These are phyloP conservation scores for Trachelus tabidus DNA, from an alignment of 2,888 invertebrate species.

Conservation along the genomic window DNA sequence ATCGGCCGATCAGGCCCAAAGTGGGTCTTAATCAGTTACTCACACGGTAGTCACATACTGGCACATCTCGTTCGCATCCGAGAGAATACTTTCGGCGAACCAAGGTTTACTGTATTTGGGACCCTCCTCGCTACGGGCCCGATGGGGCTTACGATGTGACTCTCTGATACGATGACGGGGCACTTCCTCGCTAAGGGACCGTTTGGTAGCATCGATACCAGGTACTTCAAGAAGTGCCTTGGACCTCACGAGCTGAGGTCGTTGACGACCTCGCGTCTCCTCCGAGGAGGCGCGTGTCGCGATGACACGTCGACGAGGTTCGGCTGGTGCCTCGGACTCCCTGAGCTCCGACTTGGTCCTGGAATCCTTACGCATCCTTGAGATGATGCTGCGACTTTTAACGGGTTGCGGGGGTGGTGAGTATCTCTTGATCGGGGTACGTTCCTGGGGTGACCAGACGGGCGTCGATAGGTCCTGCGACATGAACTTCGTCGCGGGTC, in stretches of 20 bases:
- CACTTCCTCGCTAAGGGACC: slow-evolving; percentile 62
- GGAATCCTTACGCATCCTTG: not conserved
- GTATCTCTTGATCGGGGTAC: slow-evolving; percentile 33
- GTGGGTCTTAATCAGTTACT: no score
- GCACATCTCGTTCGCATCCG: slow-evolving; percentile 51
- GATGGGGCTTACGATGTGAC: slow-evolving; percentile 47
- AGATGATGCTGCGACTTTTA: slow-evolving; percentile 34
- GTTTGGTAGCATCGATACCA: slow-evolving; percentile 50
- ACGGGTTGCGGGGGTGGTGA: slow-evolving; percentile 40
- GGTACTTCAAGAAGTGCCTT: slow-evolving; percentile 59
- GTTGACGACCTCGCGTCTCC: slow-evolving; percentile 49
- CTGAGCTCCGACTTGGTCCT: not conserved
- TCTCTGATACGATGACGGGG: slow-evolving; percentile 49
- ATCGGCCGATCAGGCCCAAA: no score
- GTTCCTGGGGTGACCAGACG: slow-evolving; percentile 53
- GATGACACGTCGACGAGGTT: not conserved
- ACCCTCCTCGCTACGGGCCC: slow-evolving; percentile 61
- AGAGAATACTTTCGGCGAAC: slow-evolving; percentile 34
- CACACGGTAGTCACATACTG: slow-evolving; percentile 62
- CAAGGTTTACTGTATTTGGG: slow-evolving; percentile 55
- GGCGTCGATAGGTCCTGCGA: slow-evolving; percentile 46
- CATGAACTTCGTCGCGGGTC: slow-evolving; percentile 28
- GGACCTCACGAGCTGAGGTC: slow-evolving; percentile 55
- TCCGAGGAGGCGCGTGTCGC: slow-evolving; percentile 54
- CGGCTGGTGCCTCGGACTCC: not conserved